Evolutionary conservation across 2,888 invertebrate genomes (phyloP).

Genomic region (Disparrhopalites patrizii): DNA sequence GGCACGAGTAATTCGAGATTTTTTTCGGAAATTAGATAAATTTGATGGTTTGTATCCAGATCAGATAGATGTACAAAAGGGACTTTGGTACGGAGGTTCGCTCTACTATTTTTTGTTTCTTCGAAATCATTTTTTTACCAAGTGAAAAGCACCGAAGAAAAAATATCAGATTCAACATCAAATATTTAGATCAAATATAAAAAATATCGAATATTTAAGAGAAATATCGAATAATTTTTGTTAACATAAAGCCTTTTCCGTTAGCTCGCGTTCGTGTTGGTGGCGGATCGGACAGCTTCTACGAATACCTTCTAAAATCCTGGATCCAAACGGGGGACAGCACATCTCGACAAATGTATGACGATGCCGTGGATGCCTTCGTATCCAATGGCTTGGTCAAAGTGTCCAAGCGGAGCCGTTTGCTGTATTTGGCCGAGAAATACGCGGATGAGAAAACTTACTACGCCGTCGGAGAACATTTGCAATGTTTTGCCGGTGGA

Average conservation of each 20-base stretch:
- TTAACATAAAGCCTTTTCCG: background rate
- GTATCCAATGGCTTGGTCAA: conserved; percentile 37
- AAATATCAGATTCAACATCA: no score
- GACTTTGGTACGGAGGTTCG: no score
- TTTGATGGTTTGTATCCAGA: no score
- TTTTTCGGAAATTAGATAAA: no score
- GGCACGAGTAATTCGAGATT: no score
- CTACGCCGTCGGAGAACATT: conserved; percentile 90
- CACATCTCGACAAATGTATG: conserved; percentile 56
- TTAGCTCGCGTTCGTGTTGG: conserved; percentile 89
- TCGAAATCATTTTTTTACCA: no score
- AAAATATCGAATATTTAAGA: no score
- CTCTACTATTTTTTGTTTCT: no score
- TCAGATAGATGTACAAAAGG: no score
- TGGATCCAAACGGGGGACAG: conserved; percentile 71
- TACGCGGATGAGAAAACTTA: background rate
- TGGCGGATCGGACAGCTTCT: conserved; percentile 96
- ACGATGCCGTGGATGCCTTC: conserved; percentile 45
- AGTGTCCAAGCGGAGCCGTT: conserved; percentile 35
- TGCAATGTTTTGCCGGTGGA: conserved; percentile 88
- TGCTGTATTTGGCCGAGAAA: conserved; percentile 44
- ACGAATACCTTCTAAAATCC: conserved; percentile 95
- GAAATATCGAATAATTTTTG: no score
- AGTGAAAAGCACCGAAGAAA: no score
- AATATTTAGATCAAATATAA: no score